phyloP scores from a whole-genome alignment of 2,797 vertebrate species.

The Karalla daura region DNA sequence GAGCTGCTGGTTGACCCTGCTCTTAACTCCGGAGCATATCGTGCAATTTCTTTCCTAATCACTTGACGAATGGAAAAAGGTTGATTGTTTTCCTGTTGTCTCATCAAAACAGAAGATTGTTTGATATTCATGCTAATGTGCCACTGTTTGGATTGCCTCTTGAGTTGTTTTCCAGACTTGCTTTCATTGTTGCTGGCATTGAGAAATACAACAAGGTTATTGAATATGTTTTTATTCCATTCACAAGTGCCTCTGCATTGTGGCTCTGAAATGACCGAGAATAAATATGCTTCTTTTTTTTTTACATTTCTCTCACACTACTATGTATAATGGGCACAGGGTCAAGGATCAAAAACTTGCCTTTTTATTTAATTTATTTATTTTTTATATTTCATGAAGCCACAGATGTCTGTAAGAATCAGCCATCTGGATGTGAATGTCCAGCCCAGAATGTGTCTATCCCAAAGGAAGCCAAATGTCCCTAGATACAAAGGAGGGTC shows the following conservation, averaged over 20 bases:
- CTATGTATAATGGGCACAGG: constrained; percentile 36
- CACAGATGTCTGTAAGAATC: constrained; percentile 67
- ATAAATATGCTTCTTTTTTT: constrained; percentile 5
- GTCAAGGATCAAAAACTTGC: constrained; percentile 60
- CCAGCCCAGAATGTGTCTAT: constrained; percentile 59
- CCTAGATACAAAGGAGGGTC: constrained; percentile 33
- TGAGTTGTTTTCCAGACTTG: constrained; percentile 39
- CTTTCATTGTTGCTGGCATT: constrained; percentile 44
- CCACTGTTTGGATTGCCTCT: constrained; percentile 27
- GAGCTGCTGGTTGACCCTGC: constrained; percentile 30
- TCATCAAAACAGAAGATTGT: constrained; percentile 42
- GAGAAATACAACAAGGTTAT: constrained; percentile 27
- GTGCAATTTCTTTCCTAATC: constrained; percentile 24
- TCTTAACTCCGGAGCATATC: constrained; percentile 21
- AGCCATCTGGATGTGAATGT: constrained; percentile 68
- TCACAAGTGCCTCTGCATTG: constrained; percentile 2
- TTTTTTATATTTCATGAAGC: constrained; percentile 46
- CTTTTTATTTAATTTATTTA: too few relatives aligned
- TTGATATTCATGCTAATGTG: constrained; percentile 44
- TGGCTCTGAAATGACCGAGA: constrained; percentile 8
- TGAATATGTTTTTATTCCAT: constrained; percentile 24
- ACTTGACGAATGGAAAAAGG: constrained; percentile 18
- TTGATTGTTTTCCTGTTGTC: constrained; percentile 40
- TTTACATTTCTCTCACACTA: constrained; percentile 33
- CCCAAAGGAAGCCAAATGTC: constrained; percentile 51